Percentiles rank a stretch among this genome's conserved stretches.
Conservation (phyloP, 2,113 vertebrate genomes). For the Galeopterus variegatus region DNA sequence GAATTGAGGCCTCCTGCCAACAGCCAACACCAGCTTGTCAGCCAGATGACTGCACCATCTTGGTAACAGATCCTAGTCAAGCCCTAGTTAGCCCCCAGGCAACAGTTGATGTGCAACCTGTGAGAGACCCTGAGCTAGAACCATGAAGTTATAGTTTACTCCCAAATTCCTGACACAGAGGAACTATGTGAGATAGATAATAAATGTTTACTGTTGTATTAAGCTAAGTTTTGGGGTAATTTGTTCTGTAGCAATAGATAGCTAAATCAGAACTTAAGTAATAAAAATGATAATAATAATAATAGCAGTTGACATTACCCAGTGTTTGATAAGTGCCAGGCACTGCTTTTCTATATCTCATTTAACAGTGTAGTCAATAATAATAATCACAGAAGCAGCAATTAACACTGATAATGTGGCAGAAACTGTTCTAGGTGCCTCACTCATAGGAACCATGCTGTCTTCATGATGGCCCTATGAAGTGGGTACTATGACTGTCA, state of each 20-base stretch:
- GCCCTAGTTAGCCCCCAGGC: not conserved
- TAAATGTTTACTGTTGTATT: not conserved
- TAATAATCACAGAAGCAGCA: not conserved
- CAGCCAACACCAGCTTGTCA: fast-evolving
- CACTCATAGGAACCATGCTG: not conserved
- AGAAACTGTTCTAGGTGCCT: not conserved
- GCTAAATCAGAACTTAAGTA: not conserved
- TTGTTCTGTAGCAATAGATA: not conserved
- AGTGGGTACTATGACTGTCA: no score
- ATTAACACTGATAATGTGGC: not conserved
- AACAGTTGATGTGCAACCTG: not conserved
- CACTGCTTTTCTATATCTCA: not conserved
- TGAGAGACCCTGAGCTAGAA: not conserved
- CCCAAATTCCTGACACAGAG: not conserved
- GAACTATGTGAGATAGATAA: not conserved
- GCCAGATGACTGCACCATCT: not conserved
- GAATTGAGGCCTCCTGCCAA: not conserved
- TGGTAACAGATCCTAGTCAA: not conserved
- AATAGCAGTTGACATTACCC: not conserved
- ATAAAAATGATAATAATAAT: not conserved
- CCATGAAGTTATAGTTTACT: fast-evolving
- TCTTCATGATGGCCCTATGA: not conserved
- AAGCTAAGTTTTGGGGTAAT: not conserved
- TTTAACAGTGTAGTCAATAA: not conserved
- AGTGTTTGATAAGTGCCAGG: not conserved